Conservation (phyloP, 2,888 invertebrate genomes). For the Orthonevra nobilis region DNA sequence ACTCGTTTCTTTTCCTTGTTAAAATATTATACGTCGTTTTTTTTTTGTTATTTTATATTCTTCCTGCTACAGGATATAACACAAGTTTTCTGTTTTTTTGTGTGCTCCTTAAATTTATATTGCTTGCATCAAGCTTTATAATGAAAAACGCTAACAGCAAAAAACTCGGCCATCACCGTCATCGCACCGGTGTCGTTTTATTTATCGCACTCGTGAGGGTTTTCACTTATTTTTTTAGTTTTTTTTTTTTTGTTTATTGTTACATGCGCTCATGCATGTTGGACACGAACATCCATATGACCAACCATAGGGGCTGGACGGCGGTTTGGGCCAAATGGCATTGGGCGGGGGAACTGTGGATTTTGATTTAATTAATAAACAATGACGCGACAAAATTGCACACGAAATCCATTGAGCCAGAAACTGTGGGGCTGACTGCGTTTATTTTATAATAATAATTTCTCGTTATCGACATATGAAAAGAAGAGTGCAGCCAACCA, state of each 20-base stretch:
- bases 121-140: constrained; percentile 40
- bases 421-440: not conserved
- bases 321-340: no score
- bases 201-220: constrained; percentile 35
- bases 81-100: not conserved
- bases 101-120: constrained; percentile 36
- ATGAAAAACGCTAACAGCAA: constrained; percentile 40
- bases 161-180: constrained; percentile 44
- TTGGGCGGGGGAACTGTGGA: constrained; percentile 21
- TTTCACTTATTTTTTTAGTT: not conserved
- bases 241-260: constrained; percentile 50
- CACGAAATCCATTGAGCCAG: constrained; percentile 30
- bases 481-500: no score
- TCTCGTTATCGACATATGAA: not conserved
- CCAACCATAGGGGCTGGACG: not conserved
- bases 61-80: no score
- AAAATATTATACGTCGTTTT: no score
- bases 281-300: constrained; percentile 23
- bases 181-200: constrained; percentile 18
- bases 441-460: constrained; percentile 5
- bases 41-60: no score
- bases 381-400: constrained; percentile 64
- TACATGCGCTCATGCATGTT: constrained; percentile 44
- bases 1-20: no score
- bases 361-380: constrained; percentile 64